Evolutionary conservation across 2,797 vertebrate species (phyloP).

Genomic region (Microctenopoma stevenorrisi): DNA sequence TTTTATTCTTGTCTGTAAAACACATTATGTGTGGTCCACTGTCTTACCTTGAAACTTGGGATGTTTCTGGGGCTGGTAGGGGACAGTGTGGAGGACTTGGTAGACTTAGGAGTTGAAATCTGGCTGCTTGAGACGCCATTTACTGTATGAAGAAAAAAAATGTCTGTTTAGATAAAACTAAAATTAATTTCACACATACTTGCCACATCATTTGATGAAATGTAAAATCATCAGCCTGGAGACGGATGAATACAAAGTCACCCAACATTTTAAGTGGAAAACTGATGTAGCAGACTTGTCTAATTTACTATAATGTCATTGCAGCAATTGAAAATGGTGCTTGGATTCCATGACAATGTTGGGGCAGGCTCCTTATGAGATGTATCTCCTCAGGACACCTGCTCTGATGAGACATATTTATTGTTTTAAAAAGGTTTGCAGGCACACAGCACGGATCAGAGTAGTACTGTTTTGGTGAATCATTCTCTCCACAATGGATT

Average conservation of each 20-base stretch:
- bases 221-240: too few species aligned
- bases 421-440: background rate
- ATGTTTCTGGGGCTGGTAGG: slow-evolving; percentile 91
- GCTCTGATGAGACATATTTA: background rate
- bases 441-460: slow-evolving; percentile 15
- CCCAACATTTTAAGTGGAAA: too few species aligned
- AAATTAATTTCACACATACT: background rate
- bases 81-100: slow-evolving; percentile 94
- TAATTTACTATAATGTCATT: too few species aligned
- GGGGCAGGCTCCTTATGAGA: too few species aligned
- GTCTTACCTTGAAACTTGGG: slow-evolving; percentile 88
- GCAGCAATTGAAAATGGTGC: too few species aligned
- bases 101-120: slow-evolving; percentile 91
- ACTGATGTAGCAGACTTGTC: too few species aligned
- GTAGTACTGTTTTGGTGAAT: slow-evolving; percentile 39
- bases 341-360: too few species aligned
- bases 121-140: slow-evolving; percentile 92
- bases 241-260: too few species aligned
- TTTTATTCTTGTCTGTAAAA: slow-evolving; percentile 1
- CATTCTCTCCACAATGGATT: slow-evolving; percentile 39
- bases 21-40: background rate
- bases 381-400: too few species aligned
- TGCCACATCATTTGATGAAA: too few species aligned
- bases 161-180: background rate
- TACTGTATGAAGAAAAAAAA: slow-evolving; percentile 77